phyloP scores from a whole-genome alignment of 2,888 invertebrate species.

The Diarsia brunnea region DNA sequence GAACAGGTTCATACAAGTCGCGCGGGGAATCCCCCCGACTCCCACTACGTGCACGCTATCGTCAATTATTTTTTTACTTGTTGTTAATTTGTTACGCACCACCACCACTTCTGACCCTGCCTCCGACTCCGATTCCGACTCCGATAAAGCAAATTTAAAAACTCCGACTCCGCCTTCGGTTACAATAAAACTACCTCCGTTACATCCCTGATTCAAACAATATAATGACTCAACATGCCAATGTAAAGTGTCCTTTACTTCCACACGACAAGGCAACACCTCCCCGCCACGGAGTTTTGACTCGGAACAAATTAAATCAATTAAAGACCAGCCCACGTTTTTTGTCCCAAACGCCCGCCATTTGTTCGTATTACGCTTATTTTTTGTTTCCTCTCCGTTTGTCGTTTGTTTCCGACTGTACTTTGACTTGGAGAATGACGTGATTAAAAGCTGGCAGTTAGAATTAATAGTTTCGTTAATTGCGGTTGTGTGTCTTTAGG shows the following conservation, averaged over 20 bases:
- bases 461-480: slow-evolving; percentile 51
- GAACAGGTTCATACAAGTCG: too few species aligned
- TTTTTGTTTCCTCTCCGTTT: slow-evolving; percentile 77
- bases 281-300: slow-evolving; percentile 81
- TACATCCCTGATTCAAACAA: too few species aligned
- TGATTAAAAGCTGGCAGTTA: slow-evolving; percentile 53
- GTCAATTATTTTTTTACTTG: too few species aligned
- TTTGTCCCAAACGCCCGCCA: slow-evolving; percentile 81
- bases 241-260: slow-evolving; percentile 51
- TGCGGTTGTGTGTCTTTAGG: slow-evolving; percentile 16
- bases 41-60: too few species aligned
- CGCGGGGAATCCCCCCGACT: too few species aligned
- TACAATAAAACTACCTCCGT: too few species aligned
- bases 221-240: neutral
- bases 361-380: slow-evolving; percentile 83
- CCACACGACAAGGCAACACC: slow-evolving; percentile 70
- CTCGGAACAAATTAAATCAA: slow-evolving; percentile 89
- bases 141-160: too few species aligned
- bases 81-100: too few species aligned
- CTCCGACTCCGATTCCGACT: too few species aligned
- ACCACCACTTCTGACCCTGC: too few species aligned
- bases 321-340: slow-evolving; percentile 83
- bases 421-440: slow-evolving; percentile 37
- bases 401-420: slow-evolving; percentile 59
- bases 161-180: too few species aligned